Conservation (phyloP, 2,797 vertebrate genomes). For the Premnoplex brunnescens region DNA sequence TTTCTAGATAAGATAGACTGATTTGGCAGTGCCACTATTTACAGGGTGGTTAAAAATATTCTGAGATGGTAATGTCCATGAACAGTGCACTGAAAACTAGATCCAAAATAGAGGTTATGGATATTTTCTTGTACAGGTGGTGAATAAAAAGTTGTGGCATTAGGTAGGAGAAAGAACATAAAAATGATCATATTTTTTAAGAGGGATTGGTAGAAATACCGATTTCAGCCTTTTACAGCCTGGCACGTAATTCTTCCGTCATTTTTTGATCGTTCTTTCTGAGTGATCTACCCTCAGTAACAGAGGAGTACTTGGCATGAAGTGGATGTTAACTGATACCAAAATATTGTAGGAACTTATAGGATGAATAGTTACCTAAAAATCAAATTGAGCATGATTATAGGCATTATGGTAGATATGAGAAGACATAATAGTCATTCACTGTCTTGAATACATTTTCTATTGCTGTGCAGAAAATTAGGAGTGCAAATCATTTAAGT, state of each 20-base stretch:
- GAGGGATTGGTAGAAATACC: not conserved
- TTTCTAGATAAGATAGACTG: not conserved
- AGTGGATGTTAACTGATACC: not conserved
- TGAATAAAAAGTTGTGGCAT: not conserved
- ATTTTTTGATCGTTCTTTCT: not conserved
- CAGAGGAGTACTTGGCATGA: not conserved
- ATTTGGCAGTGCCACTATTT: not conserved
- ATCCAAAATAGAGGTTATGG: not conserved
- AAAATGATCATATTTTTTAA: not conserved
- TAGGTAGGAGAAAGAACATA: not conserved
- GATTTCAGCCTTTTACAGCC: not conserved
- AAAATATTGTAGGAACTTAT: not conserved
- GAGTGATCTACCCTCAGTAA: not conserved
- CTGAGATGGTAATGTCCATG: not conserved
- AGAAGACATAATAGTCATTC: not conserved
- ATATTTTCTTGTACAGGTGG: not conserved
- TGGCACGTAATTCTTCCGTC: not conserved
- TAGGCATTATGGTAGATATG: not conserved
- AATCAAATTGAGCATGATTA: not conserved
- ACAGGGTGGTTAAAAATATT: not conserved
- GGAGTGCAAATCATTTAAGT: not conserved
- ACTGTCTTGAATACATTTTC: not conserved
- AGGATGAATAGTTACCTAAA: not conserved
- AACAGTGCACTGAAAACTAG: not conserved
- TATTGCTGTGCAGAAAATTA: not conserved